Conservation (phyloP, 2,888 invertebrate genomes). For the Busseola fusca region DNA sequence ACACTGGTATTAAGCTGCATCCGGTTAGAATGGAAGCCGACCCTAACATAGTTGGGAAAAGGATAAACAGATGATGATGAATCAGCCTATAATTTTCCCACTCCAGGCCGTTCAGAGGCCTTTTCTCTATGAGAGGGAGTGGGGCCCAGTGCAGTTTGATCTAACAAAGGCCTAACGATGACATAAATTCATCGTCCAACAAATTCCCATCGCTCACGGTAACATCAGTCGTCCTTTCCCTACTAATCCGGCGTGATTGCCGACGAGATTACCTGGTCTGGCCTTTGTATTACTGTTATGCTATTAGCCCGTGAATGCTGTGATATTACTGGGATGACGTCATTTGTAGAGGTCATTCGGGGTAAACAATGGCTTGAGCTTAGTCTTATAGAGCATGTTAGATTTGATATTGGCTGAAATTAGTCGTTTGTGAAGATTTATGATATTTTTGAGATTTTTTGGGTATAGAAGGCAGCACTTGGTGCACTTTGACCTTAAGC, state of each 20-base stretch:
- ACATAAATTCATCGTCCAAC: slow-evolving; percentile 39
- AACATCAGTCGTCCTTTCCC: slow-evolving; percentile 29
- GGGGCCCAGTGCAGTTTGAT: background rate
- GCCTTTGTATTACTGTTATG: slow-evolving; percentile 60
- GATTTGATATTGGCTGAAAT: slow-evolving; percentile 14
- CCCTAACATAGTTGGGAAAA: too few relatives aligned
- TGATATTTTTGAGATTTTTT: slow-evolving; percentile 1
- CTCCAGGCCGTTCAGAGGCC: too few relatives aligned
- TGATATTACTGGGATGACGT: slow-evolving; percentile 54
- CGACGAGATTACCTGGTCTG: slow-evolving; percentile 55
- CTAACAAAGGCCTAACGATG: slow-evolving; percentile 15
- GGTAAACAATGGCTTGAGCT: slow-evolving; percentile 41
- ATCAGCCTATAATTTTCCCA: too few relatives aligned
- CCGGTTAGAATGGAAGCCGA: too few relatives aligned
- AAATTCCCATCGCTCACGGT: slow-evolving; percentile 48
- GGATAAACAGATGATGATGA: too few relatives aligned
- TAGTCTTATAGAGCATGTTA: slow-evolving; percentile 33
- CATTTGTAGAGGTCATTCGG: slow-evolving; percentile 52
- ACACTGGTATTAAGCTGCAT: too few relatives aligned
- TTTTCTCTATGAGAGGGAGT: background rate
- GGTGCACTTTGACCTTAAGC: background rate
- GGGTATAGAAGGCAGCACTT: background rate
- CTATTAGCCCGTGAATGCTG: slow-evolving; percentile 50
- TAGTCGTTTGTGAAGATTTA: slow-evolving; percentile 23
- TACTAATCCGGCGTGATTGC: slow-evolving; percentile 62